phyloP scores from a whole-genome alignment of 2,797 vertebrate genomes.

The Rhinichthys osculus region DNA sequence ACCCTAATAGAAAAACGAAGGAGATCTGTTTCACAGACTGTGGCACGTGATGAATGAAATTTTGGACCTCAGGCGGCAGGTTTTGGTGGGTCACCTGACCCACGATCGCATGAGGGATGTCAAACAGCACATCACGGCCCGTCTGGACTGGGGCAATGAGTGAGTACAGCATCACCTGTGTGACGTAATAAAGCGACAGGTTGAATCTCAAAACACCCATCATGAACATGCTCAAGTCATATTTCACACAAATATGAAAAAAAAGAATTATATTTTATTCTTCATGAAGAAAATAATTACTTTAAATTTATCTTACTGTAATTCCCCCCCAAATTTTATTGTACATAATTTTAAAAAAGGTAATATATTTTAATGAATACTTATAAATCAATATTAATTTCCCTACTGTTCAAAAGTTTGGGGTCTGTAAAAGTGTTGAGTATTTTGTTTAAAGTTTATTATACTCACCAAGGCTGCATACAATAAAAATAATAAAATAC shows the following conservation, averaged over 20 bases:
- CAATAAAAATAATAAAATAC: background rate
- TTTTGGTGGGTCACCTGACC: constrained; percentile 94
- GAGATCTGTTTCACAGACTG: constrained; percentile 96
- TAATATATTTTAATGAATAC: background rate
- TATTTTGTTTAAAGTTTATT: background rate
- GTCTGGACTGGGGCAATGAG: constrained; percentile 99
- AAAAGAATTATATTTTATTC: background rate
- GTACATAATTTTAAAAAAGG: rapidly evolving
- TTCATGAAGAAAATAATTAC: background rate
- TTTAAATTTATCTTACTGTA: background rate
- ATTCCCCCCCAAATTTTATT: background rate
- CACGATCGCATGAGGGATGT: constrained; percentile 96
- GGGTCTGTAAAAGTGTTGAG: background rate
- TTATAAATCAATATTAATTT: background rate
- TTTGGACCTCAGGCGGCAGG: constrained; percentile 92
- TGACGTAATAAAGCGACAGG: background rate
- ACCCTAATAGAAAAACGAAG: constrained; percentile 89
- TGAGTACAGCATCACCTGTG: constrained; percentile 74
- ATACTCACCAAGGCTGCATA: background rate
- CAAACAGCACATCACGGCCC: constrained; percentile 96
- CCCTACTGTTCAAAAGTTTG: background rate
- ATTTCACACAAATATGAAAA: background rate
- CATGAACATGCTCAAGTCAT: background rate
- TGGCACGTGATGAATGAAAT: constrained; percentile 99
- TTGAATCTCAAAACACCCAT: background rate